Evolutionary conservation across 2,888 invertebrate genomes (phyloP).

Genomic region (Drosophila formosana): DNA sequence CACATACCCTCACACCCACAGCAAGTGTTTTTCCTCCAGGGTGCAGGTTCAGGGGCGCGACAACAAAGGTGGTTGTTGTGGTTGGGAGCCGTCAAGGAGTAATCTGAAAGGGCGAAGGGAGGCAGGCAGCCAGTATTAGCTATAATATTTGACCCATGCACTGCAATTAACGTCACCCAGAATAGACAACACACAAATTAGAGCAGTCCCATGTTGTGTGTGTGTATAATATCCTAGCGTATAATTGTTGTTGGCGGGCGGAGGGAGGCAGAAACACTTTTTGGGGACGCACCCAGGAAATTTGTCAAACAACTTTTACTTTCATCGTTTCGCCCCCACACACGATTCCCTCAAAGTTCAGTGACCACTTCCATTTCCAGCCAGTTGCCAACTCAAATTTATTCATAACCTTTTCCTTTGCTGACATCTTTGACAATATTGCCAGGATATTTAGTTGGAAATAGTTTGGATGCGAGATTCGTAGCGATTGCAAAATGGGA

Average conservation of each 20-base stretch:
- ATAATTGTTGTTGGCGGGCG: constrained; percentile 62
- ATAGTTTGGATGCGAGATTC: constrained; percentile 16
- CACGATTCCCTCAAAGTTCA: constrained; percentile 18
- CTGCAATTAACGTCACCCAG: constrained; percentile 74
- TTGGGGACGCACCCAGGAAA: constrained; percentile 11
- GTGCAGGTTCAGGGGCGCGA: constrained; percentile 30
- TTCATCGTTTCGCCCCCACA: constrained; percentile 4
- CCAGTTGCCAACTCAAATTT: constrained; percentile 23
- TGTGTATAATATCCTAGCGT: constrained; percentile 21
- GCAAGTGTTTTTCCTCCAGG: constrained; percentile 61
- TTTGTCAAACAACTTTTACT: constrained; percentile 21
- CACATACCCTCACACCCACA: not conserved
- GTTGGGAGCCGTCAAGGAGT: not conserved
- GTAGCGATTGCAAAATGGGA: not conserved
- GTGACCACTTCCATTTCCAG: constrained; percentile 1
- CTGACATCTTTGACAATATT: constrained; percentile 14
- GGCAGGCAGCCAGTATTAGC: constrained; percentile 50
- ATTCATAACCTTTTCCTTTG: constrained; percentile 40
- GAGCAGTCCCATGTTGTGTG: constrained; percentile 30
- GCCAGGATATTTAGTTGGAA: constrained; percentile 16
- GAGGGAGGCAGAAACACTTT: not conserved
- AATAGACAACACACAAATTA: constrained; percentile 70
- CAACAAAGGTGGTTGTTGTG: constrained; percentile 17
- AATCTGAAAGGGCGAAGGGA: not conserved
- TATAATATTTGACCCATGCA: constrained; percentile 74